These are phyloP conservation scores for Drosophila buzzatii DNA, from an alignment of 2,888 invertebrate species.

Conservation along the genomic window DNA sequence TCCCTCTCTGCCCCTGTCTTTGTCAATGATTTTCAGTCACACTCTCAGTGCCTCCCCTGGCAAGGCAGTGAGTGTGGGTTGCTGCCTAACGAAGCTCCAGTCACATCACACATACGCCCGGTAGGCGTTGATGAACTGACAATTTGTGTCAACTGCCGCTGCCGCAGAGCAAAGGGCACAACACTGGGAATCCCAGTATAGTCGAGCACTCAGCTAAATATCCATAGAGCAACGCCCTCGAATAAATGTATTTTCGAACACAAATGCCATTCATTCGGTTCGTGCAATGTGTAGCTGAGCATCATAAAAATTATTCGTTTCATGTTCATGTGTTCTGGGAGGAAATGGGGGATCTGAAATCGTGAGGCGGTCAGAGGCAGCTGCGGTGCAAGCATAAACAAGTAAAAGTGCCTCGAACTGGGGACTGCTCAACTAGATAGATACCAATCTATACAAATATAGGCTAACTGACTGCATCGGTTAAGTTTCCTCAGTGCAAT, in stretches of 20 bases:
- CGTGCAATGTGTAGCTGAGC: conserved; percentile 66
- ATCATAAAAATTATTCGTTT: conserved; percentile 82
- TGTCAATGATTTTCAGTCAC: conserved; percentile 4
- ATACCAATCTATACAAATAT: not conserved
- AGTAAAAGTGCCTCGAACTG: not conserved
- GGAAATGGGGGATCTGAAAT: not conserved
- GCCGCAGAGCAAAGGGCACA: conserved; percentile 66
- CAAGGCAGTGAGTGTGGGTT: not conserved
- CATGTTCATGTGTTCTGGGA: conserved; percentile 68
- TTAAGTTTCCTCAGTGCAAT: no score
- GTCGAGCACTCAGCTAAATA: conserved; percentile 30
- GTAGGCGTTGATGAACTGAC: conserved; percentile 83
- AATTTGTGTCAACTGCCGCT: conserved; percentile 80
- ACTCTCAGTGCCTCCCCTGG: not conserved
- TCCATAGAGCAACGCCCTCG: conserved; percentile 64
- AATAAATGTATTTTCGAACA: conserved; percentile 79
- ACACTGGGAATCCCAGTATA: not conserved
- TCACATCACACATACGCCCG: conserved; percentile 68
- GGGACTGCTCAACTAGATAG: not conserved
- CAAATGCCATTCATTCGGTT: conserved; percentile 73
- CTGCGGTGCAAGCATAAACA: conserved; percentile 39
- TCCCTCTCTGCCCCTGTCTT: not conserved
- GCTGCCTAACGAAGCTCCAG: conserved; percentile 62
- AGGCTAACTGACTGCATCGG: not conserved
- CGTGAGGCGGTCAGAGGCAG: not conserved